A percentile compares a stretch with the other conserved stretches of the same genome.
phyloP scores from a whole-genome alignment of 2,113 vertebrate genomes.

The Barbus barbus region DNA sequence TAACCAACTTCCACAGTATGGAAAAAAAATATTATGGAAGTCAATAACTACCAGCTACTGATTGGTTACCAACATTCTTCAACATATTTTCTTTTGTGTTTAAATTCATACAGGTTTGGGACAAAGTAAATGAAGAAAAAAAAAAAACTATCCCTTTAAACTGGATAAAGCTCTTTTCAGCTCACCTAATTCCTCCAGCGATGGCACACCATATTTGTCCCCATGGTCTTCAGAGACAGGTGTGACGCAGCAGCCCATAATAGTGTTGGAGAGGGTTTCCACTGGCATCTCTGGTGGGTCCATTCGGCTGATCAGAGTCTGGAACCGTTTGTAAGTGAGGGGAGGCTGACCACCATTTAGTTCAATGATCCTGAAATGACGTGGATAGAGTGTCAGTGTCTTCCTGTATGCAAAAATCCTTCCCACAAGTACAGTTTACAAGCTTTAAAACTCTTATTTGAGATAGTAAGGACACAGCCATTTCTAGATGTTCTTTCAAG shows the following conservation, averaged over 20 bases:
- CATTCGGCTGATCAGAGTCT: constrained; percentile 76
- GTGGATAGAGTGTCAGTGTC: not conserved
- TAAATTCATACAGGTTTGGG: too few relatives aligned
- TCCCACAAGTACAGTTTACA: not conserved
- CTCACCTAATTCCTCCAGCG: constrained; percentile 78
- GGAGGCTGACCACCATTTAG: constrained; percentile 76
- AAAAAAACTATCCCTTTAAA: too few relatives aligned
- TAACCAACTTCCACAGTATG: too few relatives aligned
- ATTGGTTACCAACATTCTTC: too few relatives aligned
- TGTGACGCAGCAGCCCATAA: constrained; percentile 73
- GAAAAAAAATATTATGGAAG: too few relatives aligned
- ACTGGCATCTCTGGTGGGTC: constrained; percentile 76
- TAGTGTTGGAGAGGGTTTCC: constrained; percentile 67
- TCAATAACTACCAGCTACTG: too few relatives aligned
- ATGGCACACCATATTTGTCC: constrained; percentile 78
- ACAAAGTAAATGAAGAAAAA: not conserved
- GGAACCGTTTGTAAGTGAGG: constrained; percentile 80
- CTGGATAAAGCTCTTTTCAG: not conserved
- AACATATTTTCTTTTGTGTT: too few relatives aligned
- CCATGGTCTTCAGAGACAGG: constrained; percentile 75
- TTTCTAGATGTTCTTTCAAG: too few relatives aligned
- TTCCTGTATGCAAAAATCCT: not conserved
- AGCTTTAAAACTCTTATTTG: not conserved
- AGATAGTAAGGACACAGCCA: not conserved
- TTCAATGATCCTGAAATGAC: constrained; percentile 71